Percentiles rank a stretch among this genome's conserved stretches.
Conservation (phyloP, 2,797 vertebrate genomes). For the Xiphorhynchus erythropygius region DNA sequence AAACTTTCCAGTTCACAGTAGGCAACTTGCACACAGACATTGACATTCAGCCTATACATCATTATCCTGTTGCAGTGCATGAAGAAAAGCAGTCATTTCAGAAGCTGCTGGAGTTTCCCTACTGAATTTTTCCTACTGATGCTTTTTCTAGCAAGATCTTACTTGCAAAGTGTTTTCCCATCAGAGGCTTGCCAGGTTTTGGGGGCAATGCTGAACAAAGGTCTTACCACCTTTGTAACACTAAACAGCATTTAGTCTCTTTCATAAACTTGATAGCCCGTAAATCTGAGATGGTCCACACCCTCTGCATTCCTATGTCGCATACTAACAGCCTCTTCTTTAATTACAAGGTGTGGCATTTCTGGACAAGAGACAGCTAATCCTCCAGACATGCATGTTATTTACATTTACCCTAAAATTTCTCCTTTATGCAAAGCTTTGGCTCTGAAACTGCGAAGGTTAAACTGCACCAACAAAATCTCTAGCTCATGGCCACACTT, state of each 20-base stretch:
- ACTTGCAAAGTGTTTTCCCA: slow-evolving; percentile 70
- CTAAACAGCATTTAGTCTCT: slow-evolving; percentile 48
- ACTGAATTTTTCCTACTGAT: slow-evolving; percentile 41
- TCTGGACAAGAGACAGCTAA: slow-evolving; percentile 70
- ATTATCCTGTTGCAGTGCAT: background rate
- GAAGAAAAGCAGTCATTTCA: slow-evolving; percentile 11
- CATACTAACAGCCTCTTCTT: slow-evolving; percentile 49
- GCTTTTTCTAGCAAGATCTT: slow-evolving; percentile 65
- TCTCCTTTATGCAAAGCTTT: slow-evolving; percentile 36
- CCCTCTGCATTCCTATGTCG: slow-evolving; percentile 54
- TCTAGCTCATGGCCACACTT: slow-evolving; percentile 54
- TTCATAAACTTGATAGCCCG: slow-evolving; percentile 56
- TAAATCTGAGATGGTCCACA: slow-evolving; percentile 64
- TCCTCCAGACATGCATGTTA: slow-evolving; percentile 23
- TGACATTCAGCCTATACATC: slow-evolving; percentile 4
- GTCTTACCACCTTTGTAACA: slow-evolving; percentile 52
- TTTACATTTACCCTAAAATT: slow-evolving; percentile 54
- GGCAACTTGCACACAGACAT: background rate
- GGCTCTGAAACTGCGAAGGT: slow-evolving; percentile 18
- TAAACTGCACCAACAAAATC: slow-evolving; percentile 13
- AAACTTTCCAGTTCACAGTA: slow-evolving; percentile 44
- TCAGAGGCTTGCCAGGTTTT: slow-evolving; percentile 56
- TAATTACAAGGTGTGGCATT: slow-evolving; percentile 71
- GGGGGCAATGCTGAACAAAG: slow-evolving; percentile 65
- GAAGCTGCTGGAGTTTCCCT: slow-evolving; percentile 35